Base-by-base conservation (phyloP, 2,797 vertebrate genomes). In the Chelidonichthys spinosus region DNA sequence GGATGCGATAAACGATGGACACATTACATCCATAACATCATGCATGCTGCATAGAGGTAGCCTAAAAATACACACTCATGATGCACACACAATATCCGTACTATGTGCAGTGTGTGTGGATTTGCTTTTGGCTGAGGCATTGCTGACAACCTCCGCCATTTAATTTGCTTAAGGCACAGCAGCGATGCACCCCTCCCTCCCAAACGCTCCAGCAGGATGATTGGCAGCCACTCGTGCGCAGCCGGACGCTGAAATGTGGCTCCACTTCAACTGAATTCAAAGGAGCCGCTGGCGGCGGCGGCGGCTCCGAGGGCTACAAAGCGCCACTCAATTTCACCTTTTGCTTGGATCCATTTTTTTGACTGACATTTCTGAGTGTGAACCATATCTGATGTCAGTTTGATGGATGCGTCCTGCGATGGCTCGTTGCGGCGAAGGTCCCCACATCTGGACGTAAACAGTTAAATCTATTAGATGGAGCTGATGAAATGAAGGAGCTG, bases 261-360 rank as follows among this genome's bases (percentile, higher is more conserved):
- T 84, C 53, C 10, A 63, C 58, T 63, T 11, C 59, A 61, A 63
- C 74, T 36, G 77, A 74, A 80, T 87, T 87, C 77, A 81, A 87
- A 84, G 55, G 33, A 78, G 69, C 76, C 11, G 32, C 56, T 6
- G 54, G 70, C 5, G 54, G 70, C 37, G 75, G 53, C n/a, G 39
- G 0, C 25, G 6, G 50, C 80, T 80, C 80, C 0, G n/a, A 71
- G 74, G 76, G 69, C 60, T 11, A 39, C 63, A 37, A 14, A 69
- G 72, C 74, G 66, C 71, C 50, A 68, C 78, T 82, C 84, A 84
- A 85, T 89, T 90, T 81, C 80, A 85, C 85, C 86, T 85, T 85
- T 76, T 79, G 74, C 83, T 72, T 40, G 33, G 78, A 83, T 85
- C 49, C 66, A 60, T 82, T 69, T 87, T 71, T 71, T 17, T 72